A percentile compares a stretch with the other conserved stretches of the same genome.
phyloP scores from a whole-genome alignment of 2,888 invertebrate species.

The Drosophila koepferae region DNA sequence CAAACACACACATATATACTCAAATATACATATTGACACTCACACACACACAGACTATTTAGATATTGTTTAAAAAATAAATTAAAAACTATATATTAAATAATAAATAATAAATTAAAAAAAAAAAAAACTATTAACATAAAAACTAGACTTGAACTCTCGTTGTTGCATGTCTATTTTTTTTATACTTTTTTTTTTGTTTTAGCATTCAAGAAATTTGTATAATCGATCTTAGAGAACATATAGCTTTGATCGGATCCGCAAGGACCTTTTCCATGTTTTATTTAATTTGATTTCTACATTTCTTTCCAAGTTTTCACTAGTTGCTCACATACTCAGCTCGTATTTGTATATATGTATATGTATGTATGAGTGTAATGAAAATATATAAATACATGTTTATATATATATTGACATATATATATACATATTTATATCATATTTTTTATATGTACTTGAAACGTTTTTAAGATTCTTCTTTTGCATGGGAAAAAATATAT shows the following conservation, averaged over 20 bases:
- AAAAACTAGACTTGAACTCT: constrained; percentile 51
- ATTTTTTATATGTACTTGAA: constrained; percentile 75
- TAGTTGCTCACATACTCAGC: constrained; percentile 31
- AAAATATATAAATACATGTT: constrained; percentile 37
- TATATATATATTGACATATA: constrained; percentile 37
- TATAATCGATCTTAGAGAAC: constrained; percentile 25
- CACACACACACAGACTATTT: constrained; percentile 52
- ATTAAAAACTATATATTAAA: background rate
- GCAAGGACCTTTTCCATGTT: background rate
- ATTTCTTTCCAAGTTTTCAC: constrained; percentile 5
- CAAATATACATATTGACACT: constrained; percentile 25
- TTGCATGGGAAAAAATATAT: constrained; percentile 52
- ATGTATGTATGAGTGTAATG: constrained; percentile 49
- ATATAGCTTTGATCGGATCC: constrained; percentile 35
- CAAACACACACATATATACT: constrained; percentile 20
- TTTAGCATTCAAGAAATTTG: constrained; percentile 33
- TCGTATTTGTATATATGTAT: constrained; percentile 42
- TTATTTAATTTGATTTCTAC: background rate
- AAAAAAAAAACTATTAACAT: constrained; percentile 33
- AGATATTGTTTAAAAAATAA: constrained; percentile 29
- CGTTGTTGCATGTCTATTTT: constrained; percentile 60
- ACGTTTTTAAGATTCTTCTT: constrained; percentile 66
- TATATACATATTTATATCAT: constrained; percentile 34
- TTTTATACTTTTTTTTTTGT: constrained; percentile 17
- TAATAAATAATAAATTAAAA: constrained; percentile 2